phyloP scores from a whole-genome alignment of 2,113 vertebrate genomes.

The Spizaetus ornatus region DNA sequence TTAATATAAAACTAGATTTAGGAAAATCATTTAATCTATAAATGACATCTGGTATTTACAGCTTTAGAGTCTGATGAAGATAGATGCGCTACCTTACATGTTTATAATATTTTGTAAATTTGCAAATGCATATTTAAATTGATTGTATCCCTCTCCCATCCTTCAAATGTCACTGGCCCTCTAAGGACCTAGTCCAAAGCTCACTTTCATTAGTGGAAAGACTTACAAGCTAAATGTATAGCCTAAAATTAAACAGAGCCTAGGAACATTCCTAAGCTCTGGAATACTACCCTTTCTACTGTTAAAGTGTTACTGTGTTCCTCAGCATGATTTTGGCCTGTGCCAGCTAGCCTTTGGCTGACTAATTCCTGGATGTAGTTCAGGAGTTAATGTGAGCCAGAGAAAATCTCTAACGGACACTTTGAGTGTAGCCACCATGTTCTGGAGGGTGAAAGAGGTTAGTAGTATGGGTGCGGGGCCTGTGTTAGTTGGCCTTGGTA shows the following conservation, averaged over 20 bases:
- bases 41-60: constrained; percentile 59
- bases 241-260: background rate
- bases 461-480: no score
- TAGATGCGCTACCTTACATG: constrained; percentile 22
- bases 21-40: constrained; percentile 54
- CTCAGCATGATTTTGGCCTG: background rate
- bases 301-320: background rate
- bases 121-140: constrained; percentile 58
- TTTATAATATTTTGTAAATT: constrained; percentile 63
- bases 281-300: background rate
- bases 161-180: constrained; percentile 27
- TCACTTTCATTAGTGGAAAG: background rate
- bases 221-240: background rate
- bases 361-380: background rate
- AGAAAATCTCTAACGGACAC: background rate
- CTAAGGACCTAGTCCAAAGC: background rate
- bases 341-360: background rate
- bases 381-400: background rate
- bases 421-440: background rate
- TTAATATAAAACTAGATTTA: constrained; percentile 58
- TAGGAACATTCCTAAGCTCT: background rate
- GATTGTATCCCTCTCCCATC: constrained; percentile 27
- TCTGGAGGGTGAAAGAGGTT: background rate
- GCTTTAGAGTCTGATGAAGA: constrained; percentile 52
- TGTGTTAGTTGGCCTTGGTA: background rate